phyloP scores from a whole-genome alignment of 2,888 invertebrate species.

The Pelosia muscerda region DNA sequence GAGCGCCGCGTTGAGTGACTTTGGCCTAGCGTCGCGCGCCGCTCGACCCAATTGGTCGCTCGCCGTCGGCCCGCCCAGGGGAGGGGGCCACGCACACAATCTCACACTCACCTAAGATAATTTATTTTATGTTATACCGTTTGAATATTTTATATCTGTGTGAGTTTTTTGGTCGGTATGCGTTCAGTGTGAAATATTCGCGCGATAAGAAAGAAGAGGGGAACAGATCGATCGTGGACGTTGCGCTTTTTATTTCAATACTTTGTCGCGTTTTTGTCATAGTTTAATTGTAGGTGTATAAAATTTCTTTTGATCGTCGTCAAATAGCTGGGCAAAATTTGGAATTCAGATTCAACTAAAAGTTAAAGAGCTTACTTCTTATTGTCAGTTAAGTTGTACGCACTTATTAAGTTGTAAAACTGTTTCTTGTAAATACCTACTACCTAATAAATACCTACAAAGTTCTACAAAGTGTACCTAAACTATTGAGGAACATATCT shows the following conservation, averaged over 20 bases:
- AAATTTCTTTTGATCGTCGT: neutral
- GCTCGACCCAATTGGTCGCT: conserved; percentile 85
- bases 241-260: conserved; percentile 84
- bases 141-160: conserved; percentile 87
- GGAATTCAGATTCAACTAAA: neutral
- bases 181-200: conserved; percentile 87
- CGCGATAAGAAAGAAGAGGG: conserved; percentile 87
- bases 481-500: neutral
- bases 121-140: conserved; percentile 87
- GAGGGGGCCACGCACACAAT: conserved; percentile 83
- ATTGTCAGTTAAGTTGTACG: neutral
- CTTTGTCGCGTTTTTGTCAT: conserved; percentile 71
- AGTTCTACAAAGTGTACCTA: neutral
- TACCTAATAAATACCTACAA: neutral
- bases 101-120: conserved; percentile 85
- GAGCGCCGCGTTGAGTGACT: conserved; percentile 76
- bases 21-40: conserved; percentile 83
- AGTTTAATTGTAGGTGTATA: conserved; percentile 66
- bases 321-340: neutral
- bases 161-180: conserved; percentile 86
- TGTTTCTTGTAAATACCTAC: neutral
- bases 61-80: conserved; percentile 79
- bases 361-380: neutral
- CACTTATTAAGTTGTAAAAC: no score
- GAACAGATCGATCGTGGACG: conserved; percentile 85